Evolutionary conservation across 1,140 invertebrate genomes (phyloP).

Genomic region (Plectrocnemia conspersa): DNA sequence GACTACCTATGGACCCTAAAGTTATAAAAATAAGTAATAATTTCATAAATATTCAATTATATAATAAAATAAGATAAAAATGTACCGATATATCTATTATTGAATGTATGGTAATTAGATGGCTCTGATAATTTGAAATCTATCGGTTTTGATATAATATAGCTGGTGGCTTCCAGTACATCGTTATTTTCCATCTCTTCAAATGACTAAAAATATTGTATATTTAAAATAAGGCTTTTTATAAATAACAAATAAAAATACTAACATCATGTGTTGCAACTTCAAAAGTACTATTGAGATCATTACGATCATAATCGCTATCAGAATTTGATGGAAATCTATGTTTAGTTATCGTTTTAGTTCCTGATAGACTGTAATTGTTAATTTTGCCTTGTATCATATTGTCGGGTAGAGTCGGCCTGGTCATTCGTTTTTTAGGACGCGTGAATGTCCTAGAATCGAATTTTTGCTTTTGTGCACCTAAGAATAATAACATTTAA

Average conservation of each 20-base stretch:
- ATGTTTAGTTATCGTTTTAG: slow-evolving; percentile 13
- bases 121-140: slow-evolving; percentile 50
- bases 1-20: slow-evolving; percentile 35
- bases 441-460: slow-evolving; percentile 48
- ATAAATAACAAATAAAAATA: not conserved
- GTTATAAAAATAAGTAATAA: slow-evolving; percentile 11
- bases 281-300: slow-evolving; percentile 11
- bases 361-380: slow-evolving; percentile 12
- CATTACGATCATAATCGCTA: slow-evolving; percentile 1
- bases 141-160: slow-evolving; percentile 42
- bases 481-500: slow-evolving; percentile 16
- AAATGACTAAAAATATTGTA: slow-evolving; percentile 22
- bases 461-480: slow-evolving; percentile 45
- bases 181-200: slow-evolving; percentile 19
- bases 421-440: slow-evolving; percentile 43
- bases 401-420: slow-evolving; percentile 44
- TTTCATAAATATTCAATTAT: not conserved
- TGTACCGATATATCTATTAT: slow-evolving; percentile 28
- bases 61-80: slow-evolving; percentile 1
- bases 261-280: slow-evolving; percentile 8
- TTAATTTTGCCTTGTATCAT: slow-evolving; percentile 43
- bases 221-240: not conserved
- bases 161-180: slow-evolving; percentile 13
- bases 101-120: slow-evolving; percentile 50
- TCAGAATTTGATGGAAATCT: not conserved